phyloP scores from a whole-genome alignment of 2,797 vertebrate genomes.

The Poeciliopsis turneri region DNA sequence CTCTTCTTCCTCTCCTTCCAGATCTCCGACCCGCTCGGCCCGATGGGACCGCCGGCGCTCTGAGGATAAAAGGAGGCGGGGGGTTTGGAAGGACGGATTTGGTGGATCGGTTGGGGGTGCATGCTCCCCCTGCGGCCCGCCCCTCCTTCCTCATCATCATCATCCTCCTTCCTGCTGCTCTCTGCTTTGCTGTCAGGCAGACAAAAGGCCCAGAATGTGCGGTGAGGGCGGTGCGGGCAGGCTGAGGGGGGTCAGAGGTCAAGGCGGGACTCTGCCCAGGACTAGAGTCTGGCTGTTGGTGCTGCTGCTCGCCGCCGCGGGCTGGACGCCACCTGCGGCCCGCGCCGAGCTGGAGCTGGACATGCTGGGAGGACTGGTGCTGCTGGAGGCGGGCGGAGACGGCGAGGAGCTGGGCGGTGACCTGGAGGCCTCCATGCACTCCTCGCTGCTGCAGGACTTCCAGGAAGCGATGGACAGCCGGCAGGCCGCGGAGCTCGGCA shows the following conservation, averaged over 20 bases:
- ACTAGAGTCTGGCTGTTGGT: conserved; percentile 83
- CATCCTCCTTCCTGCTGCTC: conserved; percentile 54
- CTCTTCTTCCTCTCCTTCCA: conserved; percentile 47
- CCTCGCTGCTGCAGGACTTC: conserved; percentile 84
- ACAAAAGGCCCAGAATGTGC: conserved; percentile 69
- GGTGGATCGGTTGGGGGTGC: conserved; percentile 61
- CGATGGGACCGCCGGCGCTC: conserved; percentile 66
- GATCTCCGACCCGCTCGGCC: conserved; percentile 67
- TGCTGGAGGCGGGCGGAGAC: conserved; percentile 53
- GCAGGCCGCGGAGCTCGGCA: conserved; percentile 1
- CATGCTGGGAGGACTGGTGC: conserved; percentile 74
- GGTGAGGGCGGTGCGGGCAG: conserved; percentile 51
- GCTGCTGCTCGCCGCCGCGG: conserved; percentile 72
- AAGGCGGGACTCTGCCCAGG: conserved; percentile 77
- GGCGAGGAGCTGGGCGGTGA: conserved; percentile 66
- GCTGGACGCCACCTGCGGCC: conserved; percentile 78
- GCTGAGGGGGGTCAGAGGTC: conserved; percentile 48
- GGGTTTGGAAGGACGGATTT: conserved; percentile 60
- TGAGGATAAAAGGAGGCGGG: conserved; percentile 56
- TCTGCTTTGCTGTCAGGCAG: conserved; percentile 43
- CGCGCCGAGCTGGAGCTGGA: conserved; percentile 77
- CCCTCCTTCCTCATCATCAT: conserved; percentile 43
- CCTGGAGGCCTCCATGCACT: conserved; percentile 95
- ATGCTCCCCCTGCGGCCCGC: conserved; percentile 61
- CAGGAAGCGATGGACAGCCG: conserved; percentile 70